A percentile compares a stretch with the other conserved stretches of the same genome.
phyloP scores from a whole-genome alignment of 2,888 invertebrate genomes.

The Agrotis ipsilon region DNA sequence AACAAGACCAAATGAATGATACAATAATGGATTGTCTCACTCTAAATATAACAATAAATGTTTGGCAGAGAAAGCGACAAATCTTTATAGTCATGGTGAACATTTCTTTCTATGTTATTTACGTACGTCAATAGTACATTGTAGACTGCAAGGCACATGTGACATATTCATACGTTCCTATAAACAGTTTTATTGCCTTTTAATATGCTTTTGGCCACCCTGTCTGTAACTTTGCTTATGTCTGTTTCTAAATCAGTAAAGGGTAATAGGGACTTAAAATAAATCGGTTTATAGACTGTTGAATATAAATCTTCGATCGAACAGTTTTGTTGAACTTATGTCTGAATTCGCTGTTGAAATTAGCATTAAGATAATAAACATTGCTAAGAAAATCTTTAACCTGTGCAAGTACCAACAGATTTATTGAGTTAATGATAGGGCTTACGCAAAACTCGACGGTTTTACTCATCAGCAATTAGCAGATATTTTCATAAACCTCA shows the following conservation, averaged over 20 bases:
- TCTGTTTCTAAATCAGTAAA: constrained; percentile 47
- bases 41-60: constrained; percentile 31
- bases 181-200: constrained; percentile 22
- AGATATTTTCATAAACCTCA: constrained; percentile 22
- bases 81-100: constrained; percentile 9
- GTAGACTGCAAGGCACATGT: constrained; percentile 33
- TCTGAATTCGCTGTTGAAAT: constrained; percentile 35
- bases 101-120: constrained; percentile 9
- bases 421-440: constrained; percentile 34
- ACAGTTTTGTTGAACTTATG: constrained; percentile 36
- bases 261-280: constrained; percentile 38
- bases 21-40: constrained; percentile 20
- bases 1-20: constrained; percentile 7
- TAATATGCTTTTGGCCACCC: constrained; percentile 14
- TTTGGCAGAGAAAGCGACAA: constrained; percentile 49
- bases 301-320: constrained; percentile 39
- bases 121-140: constrained; percentile 41
- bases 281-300: constrained; percentile 41
- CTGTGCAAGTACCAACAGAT: constrained; percentile 33
- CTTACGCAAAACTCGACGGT: constrained; percentile 22
- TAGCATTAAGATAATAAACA: constrained; percentile 39
- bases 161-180: constrained; percentile 17
- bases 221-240: constrained; percentile 7
- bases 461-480: constrained; percentile 31
- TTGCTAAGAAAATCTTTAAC: constrained; percentile 33